A percentile compares a stretch with the other conserved stretches of the same genome.
Conservation (phyloP, 2,113 vertebrate genomes). For the Nannobrachium achirus region DNA sequence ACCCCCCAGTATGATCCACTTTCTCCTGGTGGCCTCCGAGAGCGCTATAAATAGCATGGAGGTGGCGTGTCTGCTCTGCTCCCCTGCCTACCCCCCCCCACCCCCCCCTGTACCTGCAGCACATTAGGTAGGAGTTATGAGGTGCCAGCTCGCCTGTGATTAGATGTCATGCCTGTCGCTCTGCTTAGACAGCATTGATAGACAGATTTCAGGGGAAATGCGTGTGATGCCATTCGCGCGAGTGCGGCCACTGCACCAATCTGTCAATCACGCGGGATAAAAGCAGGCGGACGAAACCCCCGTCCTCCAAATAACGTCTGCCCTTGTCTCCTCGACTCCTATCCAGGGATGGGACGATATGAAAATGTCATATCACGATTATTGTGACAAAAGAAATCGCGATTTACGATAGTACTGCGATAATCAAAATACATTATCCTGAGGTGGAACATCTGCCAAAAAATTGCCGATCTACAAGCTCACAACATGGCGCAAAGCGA, state of each 20-base stretch:
- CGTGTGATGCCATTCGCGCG: slow-evolving; percentile 78
- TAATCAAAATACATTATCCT: no score
- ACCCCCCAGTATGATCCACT: slow-evolving; percentile 69
- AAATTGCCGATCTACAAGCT: no score
- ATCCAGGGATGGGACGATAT: no score
- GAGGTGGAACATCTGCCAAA: no score
- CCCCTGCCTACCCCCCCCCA: no score
- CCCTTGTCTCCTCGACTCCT: slow-evolving; percentile 64
- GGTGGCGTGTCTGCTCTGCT: slow-evolving; percentile 32
- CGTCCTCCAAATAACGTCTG: slow-evolving; percentile 64
- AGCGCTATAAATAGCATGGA: slow-evolving; percentile 68
- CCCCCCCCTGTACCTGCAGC: slow-evolving; percentile 60
- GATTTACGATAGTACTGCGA: no score
- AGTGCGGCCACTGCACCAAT: slow-evolving; percentile 77
- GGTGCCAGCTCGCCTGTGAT: slow-evolving; percentile 84
- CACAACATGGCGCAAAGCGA: no score
- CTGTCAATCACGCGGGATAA: slow-evolving; percentile 79
- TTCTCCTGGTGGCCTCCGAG: slow-evolving; percentile 70
- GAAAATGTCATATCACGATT: no score
- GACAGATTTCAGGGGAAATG: slow-evolving; percentile 84
- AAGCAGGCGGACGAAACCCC: slow-evolving; percentile 56
- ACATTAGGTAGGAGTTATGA: slow-evolving; percentile 83
- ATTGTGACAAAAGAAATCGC: no score
- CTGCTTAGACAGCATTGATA: slow-evolving; percentile 84
- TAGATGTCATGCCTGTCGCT: slow-evolving; percentile 88